Base-by-base conservation (phyloP, 2,113 vertebrate species). In the Marmota flaviventris region DNA sequence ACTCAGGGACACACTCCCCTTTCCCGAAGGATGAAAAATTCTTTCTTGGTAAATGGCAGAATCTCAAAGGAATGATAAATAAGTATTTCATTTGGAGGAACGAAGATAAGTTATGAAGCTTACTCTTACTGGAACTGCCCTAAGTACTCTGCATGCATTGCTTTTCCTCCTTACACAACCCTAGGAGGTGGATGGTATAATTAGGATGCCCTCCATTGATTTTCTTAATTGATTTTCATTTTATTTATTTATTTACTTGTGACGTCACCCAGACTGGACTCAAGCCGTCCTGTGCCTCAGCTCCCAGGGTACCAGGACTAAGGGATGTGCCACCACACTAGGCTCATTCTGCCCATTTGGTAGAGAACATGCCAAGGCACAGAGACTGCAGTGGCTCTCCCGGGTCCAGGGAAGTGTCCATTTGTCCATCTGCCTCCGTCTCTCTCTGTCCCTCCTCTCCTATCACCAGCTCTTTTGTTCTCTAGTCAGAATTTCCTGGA, bases 61-160 rank as follows among this genome's bases (percentile, higher is more conserved):
- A 61, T 58, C 67, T 51, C 69, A 72, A 72, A 83, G 91, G 42
- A 65, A 65, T 25, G 51, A 22, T 65, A 56, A 65, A 24, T 14
- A 53, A 51, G 10, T 1, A 24, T 32, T 76, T 53, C 63, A 4
- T 73, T 70, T 17, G 65, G 77, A 91, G 92, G 17, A 22, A 20
- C 2, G 9, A 11, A 4, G 37, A 48, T 0, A 13, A 39, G 39
- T 8, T 3, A 0, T 0, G 1, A 29, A 1, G 8, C 51, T 53
- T 17, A 12, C 63, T 13, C 34, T 2, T 13, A 10, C 69, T n/a
- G 14, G 53, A 9, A 0, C 34, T 8, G 7, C 2, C 56, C 61
- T 11, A 29, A 11, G 25, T 13, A 7, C 25, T 34, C 2, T 3
- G 22, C 70, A 13, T 34, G 2, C 1, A 0, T 0, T 0, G n/a